phyloP scores from a whole-genome alignment of 2,797 vertebrate species.

The Tragelaphus eurycerus region DNA sequence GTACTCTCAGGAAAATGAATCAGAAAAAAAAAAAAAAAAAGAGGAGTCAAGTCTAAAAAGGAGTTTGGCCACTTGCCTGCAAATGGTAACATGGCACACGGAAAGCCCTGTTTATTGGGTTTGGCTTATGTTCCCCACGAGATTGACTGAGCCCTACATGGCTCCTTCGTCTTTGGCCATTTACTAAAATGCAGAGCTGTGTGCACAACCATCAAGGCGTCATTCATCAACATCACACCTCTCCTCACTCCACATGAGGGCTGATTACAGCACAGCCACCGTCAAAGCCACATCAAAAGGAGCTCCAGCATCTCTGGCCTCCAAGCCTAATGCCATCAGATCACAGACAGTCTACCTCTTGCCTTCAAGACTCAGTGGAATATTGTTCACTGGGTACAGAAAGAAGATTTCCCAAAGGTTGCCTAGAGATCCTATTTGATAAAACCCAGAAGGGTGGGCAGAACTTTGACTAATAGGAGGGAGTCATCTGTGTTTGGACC shows the following conservation, averaged over 20 bases:
- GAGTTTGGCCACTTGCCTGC: not conserved
- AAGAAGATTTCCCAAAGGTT: not conserved
- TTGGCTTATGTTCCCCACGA: not conserved
- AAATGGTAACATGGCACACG: not conserved
- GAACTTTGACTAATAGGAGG: not conserved
- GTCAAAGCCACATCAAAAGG: no score
- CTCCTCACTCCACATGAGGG: rapidly evolving
- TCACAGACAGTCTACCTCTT: not conserved
- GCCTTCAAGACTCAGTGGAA: not conserved
- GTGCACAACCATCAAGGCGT: no score
- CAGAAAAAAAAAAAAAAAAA: not conserved
- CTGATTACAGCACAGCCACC: not conserved
- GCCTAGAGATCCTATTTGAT: no score
- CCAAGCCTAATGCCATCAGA: no score
- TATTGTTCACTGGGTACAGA: not conserved
- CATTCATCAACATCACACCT: no score
- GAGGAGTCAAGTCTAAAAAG: not conserved
- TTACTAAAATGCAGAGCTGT: not conserved
- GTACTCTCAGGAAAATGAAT: not conserved
- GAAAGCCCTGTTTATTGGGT: not conserved
- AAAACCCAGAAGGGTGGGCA: not conserved
- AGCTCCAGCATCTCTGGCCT: not conserved
- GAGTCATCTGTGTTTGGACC: not conserved
- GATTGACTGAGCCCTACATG: not conserved
- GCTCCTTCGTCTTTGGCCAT: not conserved